Percentiles rank a stretch among this genome's conserved stretches.
phyloP scores from a whole-genome alignment of 1,140 invertebrate genomes.

The Brachionus plicatilis region DNA sequence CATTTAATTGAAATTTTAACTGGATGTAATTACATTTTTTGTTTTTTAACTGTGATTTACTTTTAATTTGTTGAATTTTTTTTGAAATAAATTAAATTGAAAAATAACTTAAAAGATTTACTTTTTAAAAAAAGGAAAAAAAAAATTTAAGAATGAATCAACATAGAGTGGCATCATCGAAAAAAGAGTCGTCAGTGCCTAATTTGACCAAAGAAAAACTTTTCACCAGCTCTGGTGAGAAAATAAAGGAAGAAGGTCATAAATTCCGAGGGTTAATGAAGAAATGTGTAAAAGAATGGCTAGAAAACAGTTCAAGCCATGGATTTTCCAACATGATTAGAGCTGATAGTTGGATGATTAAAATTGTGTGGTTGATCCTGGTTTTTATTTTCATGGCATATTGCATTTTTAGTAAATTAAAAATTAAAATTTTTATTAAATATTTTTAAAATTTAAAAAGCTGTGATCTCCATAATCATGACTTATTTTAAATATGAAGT shows the following conservation, averaged over 20 bases:
- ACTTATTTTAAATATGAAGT: background rate
- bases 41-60: no score
- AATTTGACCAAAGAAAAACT: no score
- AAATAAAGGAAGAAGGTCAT: background rate
- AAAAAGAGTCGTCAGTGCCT: no score
- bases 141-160: no score
- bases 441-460: background rate
- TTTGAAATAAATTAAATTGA: no score
- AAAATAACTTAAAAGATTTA: no score
- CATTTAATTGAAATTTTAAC: no score
- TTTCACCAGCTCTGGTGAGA: no score
- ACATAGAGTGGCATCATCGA: no score
- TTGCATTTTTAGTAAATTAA: slow-evolving; percentile 13
- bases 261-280: background rate
- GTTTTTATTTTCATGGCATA: background rate
- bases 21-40: no score
- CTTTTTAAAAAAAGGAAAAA: no score
- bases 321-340: slow-evolving; percentile 30
- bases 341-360: background rate
- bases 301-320: slow-evolving; percentile 2
- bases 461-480: background rate
- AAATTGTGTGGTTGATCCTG: background rate
- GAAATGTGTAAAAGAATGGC: slow-evolving; percentile 11
- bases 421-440: background rate
- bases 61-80: no score